A percentile compares a stretch with the other conserved stretches of the same genome.
Conservation (phyloP, 2,888 invertebrate genomes). For the Micoletzkya japonica region DNA sequence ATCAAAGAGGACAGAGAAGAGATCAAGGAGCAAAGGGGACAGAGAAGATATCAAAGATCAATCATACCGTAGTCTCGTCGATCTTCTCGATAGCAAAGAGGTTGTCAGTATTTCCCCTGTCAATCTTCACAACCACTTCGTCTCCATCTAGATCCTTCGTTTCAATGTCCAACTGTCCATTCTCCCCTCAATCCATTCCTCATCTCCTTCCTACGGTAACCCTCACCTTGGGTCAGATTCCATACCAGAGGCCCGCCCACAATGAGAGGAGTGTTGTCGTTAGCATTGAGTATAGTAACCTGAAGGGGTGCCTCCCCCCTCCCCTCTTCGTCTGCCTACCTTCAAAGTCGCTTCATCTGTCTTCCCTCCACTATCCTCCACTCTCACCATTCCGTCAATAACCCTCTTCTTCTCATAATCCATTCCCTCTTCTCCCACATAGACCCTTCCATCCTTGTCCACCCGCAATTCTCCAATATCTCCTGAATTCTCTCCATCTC, state of each 20-base stretch:
- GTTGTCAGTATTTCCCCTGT: conserved; percentile 32
- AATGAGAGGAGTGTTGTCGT: not conserved
- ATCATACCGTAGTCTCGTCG: conserved; percentile 35
- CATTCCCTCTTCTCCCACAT: not conserved
- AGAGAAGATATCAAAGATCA: not conserved
- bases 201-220: conserved; percentile 1
- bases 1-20: not conserved
- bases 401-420: conserved; percentile 3
- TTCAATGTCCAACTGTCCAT: not conserved
- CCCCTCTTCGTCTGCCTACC: not conserved
- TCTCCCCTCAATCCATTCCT: not conserved
- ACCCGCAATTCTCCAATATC: no score
- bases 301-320: not conserved
- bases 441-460: not conserved
- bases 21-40: not conserved
- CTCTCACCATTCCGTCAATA: conserved; percentile 13
- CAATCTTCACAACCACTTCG: conserved; percentile 36
- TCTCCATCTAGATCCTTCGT: not conserved
- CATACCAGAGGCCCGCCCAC: conserved; percentile 10
- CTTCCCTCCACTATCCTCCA: conserved; percentile 5
- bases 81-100: conserved; percentile 32
- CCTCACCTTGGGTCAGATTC: conserved; percentile 11
- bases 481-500: no score
- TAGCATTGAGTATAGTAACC: conserved; percentile 2
- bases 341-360: conserved; percentile 10